A percentile compares a stretch with the other conserved stretches of the same genome.
phyloP scores from a whole-genome alignment of 2,888 invertebrate genomes.

The Apodemia hepburni region DNA sequence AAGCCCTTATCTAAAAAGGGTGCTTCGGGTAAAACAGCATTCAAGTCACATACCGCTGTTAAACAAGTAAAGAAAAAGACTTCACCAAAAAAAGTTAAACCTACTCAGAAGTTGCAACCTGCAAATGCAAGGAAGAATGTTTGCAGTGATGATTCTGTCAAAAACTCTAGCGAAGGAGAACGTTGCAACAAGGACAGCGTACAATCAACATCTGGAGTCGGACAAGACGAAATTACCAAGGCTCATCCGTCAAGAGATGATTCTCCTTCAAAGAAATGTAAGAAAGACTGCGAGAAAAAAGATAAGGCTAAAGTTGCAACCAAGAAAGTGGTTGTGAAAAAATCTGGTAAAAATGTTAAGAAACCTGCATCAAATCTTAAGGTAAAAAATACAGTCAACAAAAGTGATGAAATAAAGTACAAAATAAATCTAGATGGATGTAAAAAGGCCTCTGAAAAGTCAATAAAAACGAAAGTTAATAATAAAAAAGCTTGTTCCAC shows the following conservation, averaged over 20 bases:
- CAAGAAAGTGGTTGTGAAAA: constrained; percentile 49
- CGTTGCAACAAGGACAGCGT: constrained; percentile 43
- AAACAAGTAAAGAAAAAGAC: constrained; percentile 58
- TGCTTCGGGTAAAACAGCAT: constrained; percentile 57
- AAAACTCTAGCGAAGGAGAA: constrained; percentile 46
- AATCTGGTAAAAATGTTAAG: constrained; percentile 41
- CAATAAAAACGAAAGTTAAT: constrained; percentile 46
- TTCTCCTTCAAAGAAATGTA: constrained; percentile 55
- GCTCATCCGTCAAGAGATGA: constrained; percentile 43
- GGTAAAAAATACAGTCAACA: constrained; percentile 41
- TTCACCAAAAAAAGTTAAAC: constrained; percentile 56
- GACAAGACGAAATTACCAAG: constrained; percentile 50
- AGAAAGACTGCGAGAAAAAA: constrained; percentile 67
- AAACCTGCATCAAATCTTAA: constrained; percentile 43
- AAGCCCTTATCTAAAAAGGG: constrained; percentile 71
- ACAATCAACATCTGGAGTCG: constrained; percentile 42
- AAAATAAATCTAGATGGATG: constrained; percentile 60
- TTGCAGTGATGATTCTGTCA: constrained; percentile 40
- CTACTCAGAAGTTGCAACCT: constrained; percentile 47
- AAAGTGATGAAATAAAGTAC: constrained; percentile 57
- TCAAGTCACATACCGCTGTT: constrained; percentile 46
- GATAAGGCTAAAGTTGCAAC: constrained; percentile 48
- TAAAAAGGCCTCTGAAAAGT: constrained; percentile 50
- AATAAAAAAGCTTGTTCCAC: constrained; percentile 46
- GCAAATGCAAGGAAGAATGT: constrained; percentile 53